These are phyloP conservation scores for Gastrophysa polygoni DNA, from an alignment of 2,888 invertebrate genomes.

Conservation along the genomic window DNA sequence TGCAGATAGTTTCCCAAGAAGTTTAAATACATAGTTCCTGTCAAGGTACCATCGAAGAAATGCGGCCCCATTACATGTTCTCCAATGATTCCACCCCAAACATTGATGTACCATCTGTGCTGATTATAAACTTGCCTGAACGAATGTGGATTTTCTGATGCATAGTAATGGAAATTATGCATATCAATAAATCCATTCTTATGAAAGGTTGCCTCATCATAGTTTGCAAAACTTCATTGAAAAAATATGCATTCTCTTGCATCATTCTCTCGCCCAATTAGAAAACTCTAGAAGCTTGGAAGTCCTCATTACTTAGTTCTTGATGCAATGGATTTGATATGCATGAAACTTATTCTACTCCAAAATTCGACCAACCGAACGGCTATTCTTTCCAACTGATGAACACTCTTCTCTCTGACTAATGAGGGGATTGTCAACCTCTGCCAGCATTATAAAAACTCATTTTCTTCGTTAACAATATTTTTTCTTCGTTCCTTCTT, in stretches of 20 bases:
- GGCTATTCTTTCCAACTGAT: too few relatives aligned
- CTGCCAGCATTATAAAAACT: too few relatives aligned
- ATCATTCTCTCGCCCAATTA: neutral
- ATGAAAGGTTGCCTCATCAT: neutral
- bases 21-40: too few relatives aligned
- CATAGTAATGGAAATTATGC: conserved; percentile 12
- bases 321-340: too few relatives aligned
- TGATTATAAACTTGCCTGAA: neutral
- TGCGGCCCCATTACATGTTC: conserved; percentile 12
- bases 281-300: neutral
- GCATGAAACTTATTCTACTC: too few relatives aligned
- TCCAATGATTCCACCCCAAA: conserved; percentile 10
- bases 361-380: too few relatives aligned
- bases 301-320: neutral
- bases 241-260: neutral
- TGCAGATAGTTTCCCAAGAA: too few relatives aligned
- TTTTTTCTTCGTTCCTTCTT: too few relatives aligned
- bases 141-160: neutral
- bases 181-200: conserved; percentile 5
- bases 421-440: too few relatives aligned
- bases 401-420: too few relatives aligned
- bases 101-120: conserved; percentile 1
- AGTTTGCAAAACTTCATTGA: neutral
- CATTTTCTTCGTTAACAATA: too few relatives aligned
- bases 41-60: conserved; percentile 3